Evolutionary conservation across 1,140 invertebrate genomes (phyloP), one percentile per base, ranked within the genome.

Genomic region (Cyrtorhinus lividipennis): DNA sequence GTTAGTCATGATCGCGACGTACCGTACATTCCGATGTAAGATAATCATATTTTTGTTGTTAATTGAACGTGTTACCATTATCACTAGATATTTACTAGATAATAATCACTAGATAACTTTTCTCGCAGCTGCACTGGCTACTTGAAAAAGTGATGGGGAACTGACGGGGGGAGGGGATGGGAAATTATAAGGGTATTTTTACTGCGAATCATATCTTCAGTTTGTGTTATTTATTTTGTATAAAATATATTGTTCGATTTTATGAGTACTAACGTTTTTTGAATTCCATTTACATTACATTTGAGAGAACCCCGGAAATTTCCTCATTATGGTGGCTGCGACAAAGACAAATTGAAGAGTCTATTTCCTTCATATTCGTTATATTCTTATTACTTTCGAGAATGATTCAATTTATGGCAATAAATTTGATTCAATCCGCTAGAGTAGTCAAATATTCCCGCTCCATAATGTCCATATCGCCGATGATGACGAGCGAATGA

Each of bases 401-500:
- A n/a, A n/a, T n/a, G n/a, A n/a, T n/a, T n/a, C n/a, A n/a, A n/a
- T n/a, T n/a, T n/a, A n/a, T n/a, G n/a, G n/a, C n/a, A n/a, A n/a
- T n/a, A n/a, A n/a, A n/a, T n/a, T n/a, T n/a, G n/a, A n/a, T n/a
- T n/a, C n/a, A n/a, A n/a, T n/a, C n/a, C n/a, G n/a, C n/a, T n/a
- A n/a, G n/a, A n/a, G n/a, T n/a, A 65, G 77, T 71, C 44, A 97
- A 73, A 80, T 89, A 95, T 71, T 96, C 92, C 58, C 78, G 69
- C 79, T 98, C 95, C 5, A 97, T 74, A n/a, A 92, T 90, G 81
- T 98, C 94, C 69, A 96, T 76, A 62, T 81, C 76, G 56, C 85
- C 84, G 53, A 83, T 83, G 70, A 99, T 88, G 22, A 99, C 84
- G 2, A 99, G 75, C 57, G 90, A 97, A 77, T 99, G 96, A 46